Evolutionary conservation across 2,113 vertebrate species (phyloP), one percentile per base, ranked within the genome.

Genomic region (Rhipidura dahli): DNA sequence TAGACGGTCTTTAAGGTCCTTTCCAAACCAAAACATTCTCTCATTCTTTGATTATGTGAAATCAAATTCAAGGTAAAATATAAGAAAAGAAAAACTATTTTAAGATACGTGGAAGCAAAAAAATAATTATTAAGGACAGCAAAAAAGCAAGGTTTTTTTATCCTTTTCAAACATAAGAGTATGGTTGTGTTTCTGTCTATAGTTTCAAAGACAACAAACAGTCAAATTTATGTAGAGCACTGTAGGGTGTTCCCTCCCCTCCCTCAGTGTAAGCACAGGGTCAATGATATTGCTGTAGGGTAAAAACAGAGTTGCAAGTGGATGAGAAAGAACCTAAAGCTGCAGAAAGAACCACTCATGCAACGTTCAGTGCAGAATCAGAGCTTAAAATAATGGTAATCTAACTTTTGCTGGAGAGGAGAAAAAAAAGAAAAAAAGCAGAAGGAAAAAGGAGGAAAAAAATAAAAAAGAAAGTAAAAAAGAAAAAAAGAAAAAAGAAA

Each of bases 361-460:
- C 12, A 78, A 63, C 17, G 6, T 70, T 77, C 76, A 31, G 13
- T 37, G 15, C 28, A 90, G 68, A 76, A 65, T 42, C 1, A 3
- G 7, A 87, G 23, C 33, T 71, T 61, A 42, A 65, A 85, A 13
- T 35, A 73, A 28, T 10, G 19, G 20, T 7, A 75, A 87, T 35
- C 10, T 42, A 44, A 70, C 7, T 2, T 51, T 26, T 68, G 15
- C 6, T 53, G 49, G 6, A 14, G 2, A 60, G 3, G 7, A 5
- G 10, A 49, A 56, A 56, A 33, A 6, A 37, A 54, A 30, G 12
- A 35, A 27, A 31, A 27, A 39, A 23, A 22, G 5, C 1, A 12
- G 2, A 15, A 24, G 11, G 4, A 10, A 31, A 49, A 60, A 50
- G 0, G 0, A 70, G 37, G 15, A 20, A 15, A 8, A 24, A 23